Evolutionary conservation across 2,113 vertebrate species (phyloP).

Genomic region (Gyps fulvus): DNA sequence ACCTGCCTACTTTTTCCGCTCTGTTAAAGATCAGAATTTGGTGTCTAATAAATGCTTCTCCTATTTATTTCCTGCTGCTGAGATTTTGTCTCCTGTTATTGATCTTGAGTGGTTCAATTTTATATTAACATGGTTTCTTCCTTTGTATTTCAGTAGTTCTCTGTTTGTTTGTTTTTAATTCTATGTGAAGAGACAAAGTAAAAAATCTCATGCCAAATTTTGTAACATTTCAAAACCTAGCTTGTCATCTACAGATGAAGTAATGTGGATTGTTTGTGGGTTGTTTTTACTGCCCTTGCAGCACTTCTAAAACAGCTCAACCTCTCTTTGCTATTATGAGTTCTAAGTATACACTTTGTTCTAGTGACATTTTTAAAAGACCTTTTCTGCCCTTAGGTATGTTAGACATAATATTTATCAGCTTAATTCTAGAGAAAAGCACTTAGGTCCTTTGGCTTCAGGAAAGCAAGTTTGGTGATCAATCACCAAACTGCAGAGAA

Average conservation of each 20-base stretch:
- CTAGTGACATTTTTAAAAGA: slow-evolving; percentile 38
- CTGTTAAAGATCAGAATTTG: background rate
- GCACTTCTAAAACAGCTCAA: slow-evolving; percentile 23
- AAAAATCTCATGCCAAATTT: background rate
- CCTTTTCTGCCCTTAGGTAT: slow-evolving; percentile 37
- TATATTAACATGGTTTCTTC: background rate
- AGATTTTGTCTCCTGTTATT: background rate
- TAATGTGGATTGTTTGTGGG: background rate
- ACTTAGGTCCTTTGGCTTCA: slow-evolving; percentile 34
- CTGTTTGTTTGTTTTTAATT: background rate
- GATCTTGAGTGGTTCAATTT: background rate
- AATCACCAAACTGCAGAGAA: slow-evolving; percentile 14
- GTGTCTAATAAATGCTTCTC: background rate
- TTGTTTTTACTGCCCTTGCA: slow-evolving; percentile 16
- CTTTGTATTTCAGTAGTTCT: background rate
- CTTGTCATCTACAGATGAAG: background rate
- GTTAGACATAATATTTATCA: slow-evolving; percentile 58
- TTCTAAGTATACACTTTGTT: slow-evolving; percentile 16
- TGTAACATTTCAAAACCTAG: background rate
- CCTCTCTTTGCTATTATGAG: slow-evolving; percentile 16
- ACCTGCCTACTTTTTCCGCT: background rate
- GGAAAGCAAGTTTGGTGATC: slow-evolving; percentile 46
- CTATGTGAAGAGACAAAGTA: background rate
- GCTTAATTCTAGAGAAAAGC: slow-evolving; percentile 32
- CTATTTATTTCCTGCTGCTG: background rate